Conservation (phyloP, 2,113 vertebrate species). For the Ptilonorhynchus violaceus region DNA sequence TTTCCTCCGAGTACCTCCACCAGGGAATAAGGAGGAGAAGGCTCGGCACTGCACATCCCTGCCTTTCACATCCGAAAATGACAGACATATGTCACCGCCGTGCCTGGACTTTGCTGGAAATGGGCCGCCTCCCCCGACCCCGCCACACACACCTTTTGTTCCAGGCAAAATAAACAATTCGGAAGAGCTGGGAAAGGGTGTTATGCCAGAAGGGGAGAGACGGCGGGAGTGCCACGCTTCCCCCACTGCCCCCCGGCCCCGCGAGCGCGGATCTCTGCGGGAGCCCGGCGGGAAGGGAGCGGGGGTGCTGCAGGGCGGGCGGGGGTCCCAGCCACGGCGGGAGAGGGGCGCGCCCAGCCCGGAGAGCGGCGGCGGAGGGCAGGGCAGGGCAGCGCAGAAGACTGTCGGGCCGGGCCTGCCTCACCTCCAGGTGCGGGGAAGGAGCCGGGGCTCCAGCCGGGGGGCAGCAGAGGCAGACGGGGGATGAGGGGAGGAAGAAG, state of each 20-base stretch:
- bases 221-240: background rate
- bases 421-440: background rate
- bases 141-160: conserved; percentile 29
- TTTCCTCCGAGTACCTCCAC: background rate
- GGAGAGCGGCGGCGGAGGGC: background rate
- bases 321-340: background rate
- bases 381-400: background rate
- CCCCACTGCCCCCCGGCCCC: no score
- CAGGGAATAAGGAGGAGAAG: background rate
- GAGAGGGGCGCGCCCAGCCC: background rate
- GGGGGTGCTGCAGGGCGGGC: background rate
- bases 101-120: background rate
- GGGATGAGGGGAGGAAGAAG: background rate
- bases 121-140: background rate
- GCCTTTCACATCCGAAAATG: background rate
- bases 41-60: background rate
- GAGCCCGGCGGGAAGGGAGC: background rate
- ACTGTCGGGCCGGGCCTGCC: background rate
- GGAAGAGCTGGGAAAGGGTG: background rate
- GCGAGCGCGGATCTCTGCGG: background rate
- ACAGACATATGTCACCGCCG: background rate
- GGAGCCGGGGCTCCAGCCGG: background rate
- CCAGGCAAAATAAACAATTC: background rate
- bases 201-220: background rate
- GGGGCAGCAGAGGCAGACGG: background rate